Conservation (phyloP, 1,140 invertebrate species). For the Aphis craccivora region DNA sequence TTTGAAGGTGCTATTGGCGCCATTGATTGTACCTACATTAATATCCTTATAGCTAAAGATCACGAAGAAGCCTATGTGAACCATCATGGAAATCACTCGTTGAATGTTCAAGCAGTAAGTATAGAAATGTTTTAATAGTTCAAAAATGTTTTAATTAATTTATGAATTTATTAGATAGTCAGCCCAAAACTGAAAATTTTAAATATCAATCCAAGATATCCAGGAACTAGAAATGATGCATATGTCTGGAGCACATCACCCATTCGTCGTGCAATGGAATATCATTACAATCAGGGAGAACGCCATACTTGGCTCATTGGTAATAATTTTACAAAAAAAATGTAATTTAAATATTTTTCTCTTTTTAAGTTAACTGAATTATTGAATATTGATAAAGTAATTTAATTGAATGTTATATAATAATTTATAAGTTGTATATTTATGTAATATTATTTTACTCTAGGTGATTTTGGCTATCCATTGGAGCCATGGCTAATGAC, state of each 20-base stretch:
- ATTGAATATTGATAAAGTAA: no score
- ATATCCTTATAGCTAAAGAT: neutral
- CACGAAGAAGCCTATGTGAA: slow-evolving; percentile 61
- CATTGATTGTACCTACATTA: neutral
- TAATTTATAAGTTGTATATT: no score
- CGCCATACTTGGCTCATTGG: slow-evolving; percentile 52
- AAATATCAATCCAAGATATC: slow-evolving; percentile 61
- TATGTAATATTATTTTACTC: no score
- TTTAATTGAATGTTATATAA: no score
- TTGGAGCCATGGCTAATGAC: no score
- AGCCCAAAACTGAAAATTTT: slow-evolving; percentile 60
- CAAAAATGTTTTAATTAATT: neutral
- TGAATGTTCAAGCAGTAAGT: slow-evolving; percentile 62
- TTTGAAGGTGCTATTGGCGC: slow-evolving; percentile 35
- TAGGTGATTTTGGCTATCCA: no score
- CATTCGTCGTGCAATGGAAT: slow-evolving; percentile 40
- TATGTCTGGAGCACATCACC: slow-evolving; percentile 60
- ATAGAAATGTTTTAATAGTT: slow-evolving; percentile 51
- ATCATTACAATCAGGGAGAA: neutral
- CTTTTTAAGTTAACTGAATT: no score
- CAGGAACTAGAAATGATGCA: slow-evolving; percentile 60
- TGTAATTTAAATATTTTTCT: no score
- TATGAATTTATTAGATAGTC: slow-evolving; percentile 58
- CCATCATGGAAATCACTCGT: slow-evolving; percentile 62
- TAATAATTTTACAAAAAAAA: neutral